phyloP scores from a whole-genome alignment of 1,140 invertebrate species.

The Drosophila cardini region DNA sequence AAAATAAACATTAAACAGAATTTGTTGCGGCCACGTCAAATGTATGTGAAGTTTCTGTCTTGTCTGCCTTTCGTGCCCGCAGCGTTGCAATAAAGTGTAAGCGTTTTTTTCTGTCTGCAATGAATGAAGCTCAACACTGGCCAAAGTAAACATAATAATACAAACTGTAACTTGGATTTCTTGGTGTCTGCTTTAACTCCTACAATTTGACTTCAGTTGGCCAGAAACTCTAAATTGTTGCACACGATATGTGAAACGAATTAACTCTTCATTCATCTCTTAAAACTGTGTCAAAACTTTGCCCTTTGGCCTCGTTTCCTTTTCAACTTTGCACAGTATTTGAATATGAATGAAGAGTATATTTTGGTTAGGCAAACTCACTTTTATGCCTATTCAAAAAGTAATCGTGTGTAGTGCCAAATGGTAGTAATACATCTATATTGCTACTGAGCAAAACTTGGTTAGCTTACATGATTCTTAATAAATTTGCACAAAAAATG shows the following conservation, averaged over 20 bases:
- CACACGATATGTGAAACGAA: background rate
- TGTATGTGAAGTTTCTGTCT: constrained; percentile 47
- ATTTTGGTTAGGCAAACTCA: background rate
- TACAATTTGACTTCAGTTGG: constrained; percentile 2
- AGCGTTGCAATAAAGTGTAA: constrained; percentile 60
- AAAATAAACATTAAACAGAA: constrained; percentile 27
- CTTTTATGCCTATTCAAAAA: background rate
- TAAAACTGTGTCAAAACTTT: constrained; percentile 9
- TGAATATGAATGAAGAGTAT: background rate
- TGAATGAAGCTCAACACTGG: constrained; percentile 14
- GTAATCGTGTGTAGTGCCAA: background rate
- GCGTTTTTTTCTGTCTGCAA: constrained; percentile 23
- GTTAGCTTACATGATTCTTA: background rate
- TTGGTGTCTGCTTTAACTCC: constrained; percentile 24
- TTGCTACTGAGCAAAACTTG: background rate
- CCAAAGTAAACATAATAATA: constrained; percentile 71
- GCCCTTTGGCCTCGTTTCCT: background rate
- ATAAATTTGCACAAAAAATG: background rate
- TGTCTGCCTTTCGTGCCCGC: constrained; percentile 15
- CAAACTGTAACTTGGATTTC: constrained; percentile 53
- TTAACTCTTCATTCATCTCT: background rate
- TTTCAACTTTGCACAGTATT: background rate
- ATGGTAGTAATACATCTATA: background rate
- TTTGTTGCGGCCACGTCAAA: constrained; percentile 16
- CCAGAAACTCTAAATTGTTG: background rate